These are phyloP conservation scores for Allacma fusca DNA, from an alignment of 2,888 invertebrate species.

Conservation along the genomic window DNA sequence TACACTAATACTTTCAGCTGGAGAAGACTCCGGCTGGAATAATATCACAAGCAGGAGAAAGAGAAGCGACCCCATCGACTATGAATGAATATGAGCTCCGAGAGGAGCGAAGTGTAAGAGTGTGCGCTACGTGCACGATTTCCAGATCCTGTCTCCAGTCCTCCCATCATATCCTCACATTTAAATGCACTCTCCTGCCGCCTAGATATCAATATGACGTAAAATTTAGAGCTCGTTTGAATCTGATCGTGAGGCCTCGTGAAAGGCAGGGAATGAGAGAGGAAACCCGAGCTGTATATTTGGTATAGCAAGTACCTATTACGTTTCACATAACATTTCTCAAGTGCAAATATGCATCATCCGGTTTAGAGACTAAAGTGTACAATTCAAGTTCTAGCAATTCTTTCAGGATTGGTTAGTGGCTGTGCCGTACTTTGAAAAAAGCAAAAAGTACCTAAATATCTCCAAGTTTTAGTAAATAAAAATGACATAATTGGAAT, in stretches of 20 bases:
- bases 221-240: constrained; percentile 12
- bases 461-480: too few species aligned
- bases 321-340: too few species aligned
- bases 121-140: constrained; percentile 22
- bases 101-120: not conserved
- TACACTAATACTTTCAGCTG: not conserved
- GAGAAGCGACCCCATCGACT: constrained; percentile 1
- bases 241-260: constrained; percentile 13
- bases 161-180: constrained; percentile 32
- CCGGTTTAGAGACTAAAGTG: too few species aligned
- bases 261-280: not conserved
- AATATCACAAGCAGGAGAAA: not conserved
- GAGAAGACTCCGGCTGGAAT: not conserved
- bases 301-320: too few species aligned
- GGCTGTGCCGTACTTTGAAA: too few species aligned
- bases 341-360: too few species aligned
- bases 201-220: constrained; percentile 23
- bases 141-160: constrained; percentile 13
- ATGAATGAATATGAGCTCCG: constrained; percentile 20
- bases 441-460: too few species aligned
- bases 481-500: too few species aligned
- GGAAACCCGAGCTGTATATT: not conserved
- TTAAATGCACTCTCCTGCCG: constrained; percentile 25
- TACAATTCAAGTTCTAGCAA: too few species aligned
- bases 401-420: too few species aligned